These are phyloP conservation scores for Chrysotoxum bicinctum DNA, from an alignment of 2,888 invertebrate genomes.

Conservation along the genomic window DNA sequence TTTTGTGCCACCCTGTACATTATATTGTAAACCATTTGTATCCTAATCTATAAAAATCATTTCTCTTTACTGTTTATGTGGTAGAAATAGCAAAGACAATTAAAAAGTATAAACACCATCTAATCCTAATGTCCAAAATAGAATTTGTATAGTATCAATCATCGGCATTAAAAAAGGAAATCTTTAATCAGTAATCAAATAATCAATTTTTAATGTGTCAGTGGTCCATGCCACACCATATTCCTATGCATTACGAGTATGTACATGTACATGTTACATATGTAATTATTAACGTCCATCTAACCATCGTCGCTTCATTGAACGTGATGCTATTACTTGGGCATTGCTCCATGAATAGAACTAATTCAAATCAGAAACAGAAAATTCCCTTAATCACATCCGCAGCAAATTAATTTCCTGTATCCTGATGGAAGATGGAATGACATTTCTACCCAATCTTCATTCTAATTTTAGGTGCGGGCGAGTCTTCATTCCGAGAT, in stretches of 20 bases:
- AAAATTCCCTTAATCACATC: conserved; percentile 69
- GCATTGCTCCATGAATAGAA: conserved; percentile 62
- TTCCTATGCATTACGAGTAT: no score
- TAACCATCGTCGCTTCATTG: background rate
- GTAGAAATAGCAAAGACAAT: background rate
- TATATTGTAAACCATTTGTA: no score
- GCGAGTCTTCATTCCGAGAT: background rate
- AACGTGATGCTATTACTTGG: conserved; percentile 70
- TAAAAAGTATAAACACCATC: background rate
- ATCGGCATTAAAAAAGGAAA: conserved; percentile 18
- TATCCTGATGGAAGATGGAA: conserved; percentile 18
- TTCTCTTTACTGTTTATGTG: background rate
- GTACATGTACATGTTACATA: no score
- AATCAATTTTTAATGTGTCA: conserved; percentile 1
- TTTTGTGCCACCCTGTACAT: no score
- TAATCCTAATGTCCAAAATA: background rate
- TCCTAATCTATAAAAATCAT: background rate
- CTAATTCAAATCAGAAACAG: conserved; percentile 64
- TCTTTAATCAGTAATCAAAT: background rate
- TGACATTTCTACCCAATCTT: conserved; percentile 10
- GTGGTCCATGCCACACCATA: background rate
- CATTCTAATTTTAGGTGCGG: conserved; percentile 18
- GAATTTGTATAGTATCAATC: conserved; percentile 35
- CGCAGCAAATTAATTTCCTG: conserved; percentile 70
- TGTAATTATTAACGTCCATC: background rate